Conservation (phyloP, 2,888 invertebrate genomes). For the Synergus itoensis region DNA sequence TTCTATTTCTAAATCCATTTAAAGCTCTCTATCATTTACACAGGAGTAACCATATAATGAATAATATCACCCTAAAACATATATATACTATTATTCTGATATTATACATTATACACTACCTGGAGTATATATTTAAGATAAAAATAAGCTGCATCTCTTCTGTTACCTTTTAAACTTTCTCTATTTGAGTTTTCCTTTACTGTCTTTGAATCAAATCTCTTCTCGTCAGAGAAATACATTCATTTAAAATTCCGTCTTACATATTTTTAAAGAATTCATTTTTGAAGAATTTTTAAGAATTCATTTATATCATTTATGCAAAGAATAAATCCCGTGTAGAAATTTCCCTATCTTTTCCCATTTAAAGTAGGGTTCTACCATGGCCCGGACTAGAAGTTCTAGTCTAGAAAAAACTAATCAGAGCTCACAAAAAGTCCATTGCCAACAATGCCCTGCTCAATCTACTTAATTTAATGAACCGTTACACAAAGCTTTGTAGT, state of each 20-base stretch:
- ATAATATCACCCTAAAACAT: conserved; percentile 24
- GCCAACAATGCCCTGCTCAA: not conserved
- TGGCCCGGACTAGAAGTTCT: no score
- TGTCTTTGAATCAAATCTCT: not conserved
- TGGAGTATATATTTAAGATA: not conserved
- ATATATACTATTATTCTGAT: conserved; percentile 1
- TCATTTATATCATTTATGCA: no score
- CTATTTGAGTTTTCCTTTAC: not conserved
- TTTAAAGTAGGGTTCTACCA: no score
- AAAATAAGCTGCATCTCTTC: not conserved
- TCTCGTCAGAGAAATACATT: not conserved
- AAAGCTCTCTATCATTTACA: conserved; percentile 29
- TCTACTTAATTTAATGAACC: not conserved
- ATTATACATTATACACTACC: not conserved
- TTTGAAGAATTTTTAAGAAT: no score
- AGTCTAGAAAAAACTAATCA: no score
- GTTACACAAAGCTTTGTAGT: conserved; percentile 14
- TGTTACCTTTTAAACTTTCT: not conserved
- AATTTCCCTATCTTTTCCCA: no score
- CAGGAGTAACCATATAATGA: conserved; percentile 23
- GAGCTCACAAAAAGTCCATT: not conserved
- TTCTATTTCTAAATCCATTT: conserved; percentile 37
- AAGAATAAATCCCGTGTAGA: no score
- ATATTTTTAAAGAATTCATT: no score
- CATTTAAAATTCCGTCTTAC: no score